A percentile compares a stretch with the other conserved stretches of the same genome.
These are phyloP conservation scores for Oryzias woworae DNA, from an alignment of 2,113 vertebrate species.

Conservation along the genomic window DNA sequence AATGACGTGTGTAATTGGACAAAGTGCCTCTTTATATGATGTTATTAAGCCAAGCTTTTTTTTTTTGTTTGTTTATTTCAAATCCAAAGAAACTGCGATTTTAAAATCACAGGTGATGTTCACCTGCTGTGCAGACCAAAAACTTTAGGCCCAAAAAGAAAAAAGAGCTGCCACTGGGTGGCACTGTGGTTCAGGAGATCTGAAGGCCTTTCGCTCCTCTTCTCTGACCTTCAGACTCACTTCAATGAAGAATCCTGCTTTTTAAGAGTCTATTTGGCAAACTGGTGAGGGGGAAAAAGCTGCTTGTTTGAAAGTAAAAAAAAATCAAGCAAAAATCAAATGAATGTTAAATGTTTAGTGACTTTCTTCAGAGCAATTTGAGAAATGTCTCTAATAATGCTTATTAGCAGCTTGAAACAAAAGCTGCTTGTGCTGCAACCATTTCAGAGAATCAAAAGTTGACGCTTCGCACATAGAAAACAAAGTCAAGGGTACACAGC, in stretches of 20 bases:
- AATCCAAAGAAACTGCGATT: too few relatives aligned
- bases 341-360: conserved; percentile 53
- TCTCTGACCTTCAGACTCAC: conserved; percentile 52
- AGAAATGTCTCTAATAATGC: conserved; percentile 28
- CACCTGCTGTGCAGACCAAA: background rate
- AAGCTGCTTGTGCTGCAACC: conserved; percentile 14
- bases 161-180: conserved; percentile 58
- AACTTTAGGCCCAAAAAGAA: background rate
- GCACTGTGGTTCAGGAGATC: conserved; percentile 62
- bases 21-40: too few relatives aligned
- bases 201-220: background rate
- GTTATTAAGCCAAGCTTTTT: too few relatives aligned
- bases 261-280: conserved; percentile 39
- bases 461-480: conserved; percentile 18
- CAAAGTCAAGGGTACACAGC: conserved; percentile 30
- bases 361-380: conserved; percentile 47
- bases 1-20: too few relatives aligned
- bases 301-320: conserved; percentile 38
- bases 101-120: background rate
- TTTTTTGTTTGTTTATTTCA: too few relatives aligned
- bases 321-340: conserved; percentile 16
- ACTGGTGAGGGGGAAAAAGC: conserved; percentile 38
- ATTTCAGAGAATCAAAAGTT: conserved; percentile 41
- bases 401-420: conserved; percentile 22
- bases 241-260: conserved; percentile 37